Percentiles rank a stretch among this genome's conserved stretches.
These are phyloP conservation scores for Thaleichthys pacificus DNA, from an alignment of 2,797 vertebrate species.

Conservation along the genomic window DNA sequence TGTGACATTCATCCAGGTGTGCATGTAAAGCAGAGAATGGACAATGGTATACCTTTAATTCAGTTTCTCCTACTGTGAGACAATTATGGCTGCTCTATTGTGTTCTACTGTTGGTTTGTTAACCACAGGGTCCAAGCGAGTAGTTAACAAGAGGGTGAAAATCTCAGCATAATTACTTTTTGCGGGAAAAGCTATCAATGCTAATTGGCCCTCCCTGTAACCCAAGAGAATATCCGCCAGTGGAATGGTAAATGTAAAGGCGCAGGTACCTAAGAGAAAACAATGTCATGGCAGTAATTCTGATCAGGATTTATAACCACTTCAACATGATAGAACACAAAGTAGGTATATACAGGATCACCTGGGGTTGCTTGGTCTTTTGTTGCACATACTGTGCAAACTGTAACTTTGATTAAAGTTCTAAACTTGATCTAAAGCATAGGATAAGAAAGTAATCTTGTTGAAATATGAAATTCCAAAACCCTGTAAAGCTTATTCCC, in stretches of 20 bases:
- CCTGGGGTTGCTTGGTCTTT: too few relatives aligned
- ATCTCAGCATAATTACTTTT: conserved; percentile 35
- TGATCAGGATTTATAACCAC: conserved; percentile 14
- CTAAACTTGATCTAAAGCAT: too few relatives aligned
- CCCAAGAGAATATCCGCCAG: conserved; percentile 48
- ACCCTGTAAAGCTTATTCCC: too few relatives aligned
- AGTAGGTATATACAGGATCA: too few relatives aligned
- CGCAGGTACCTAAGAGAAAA: neutral
- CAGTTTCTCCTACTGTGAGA: conserved; percentile 48
- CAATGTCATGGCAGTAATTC: conserved; percentile 6
- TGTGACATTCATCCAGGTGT: conserved; percentile 9
- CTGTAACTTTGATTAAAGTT: too few relatives aligned
- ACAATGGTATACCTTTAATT: conserved; percentile 41
- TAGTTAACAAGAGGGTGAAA: conserved; percentile 41
- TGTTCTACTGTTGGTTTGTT: conserved; percentile 43
- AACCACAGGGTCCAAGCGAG: conserved; percentile 44
- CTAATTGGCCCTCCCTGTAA: conserved; percentile 58
- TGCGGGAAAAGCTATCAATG: conserved; percentile 43
- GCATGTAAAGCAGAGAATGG: conserved; percentile 39
- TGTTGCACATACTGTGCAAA: too few relatives aligned
- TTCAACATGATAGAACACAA: conserved; percentile 15
- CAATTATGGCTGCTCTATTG: conserved; percentile 44
- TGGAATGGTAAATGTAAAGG: conserved; percentile 32
- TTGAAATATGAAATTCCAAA: too few relatives aligned
- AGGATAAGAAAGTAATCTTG: too few relatives aligned